These are phyloP conservation scores for Gavia stellata DNA, from an alignment of 2,113 vertebrate species.

Conservation along the genomic window DNA sequence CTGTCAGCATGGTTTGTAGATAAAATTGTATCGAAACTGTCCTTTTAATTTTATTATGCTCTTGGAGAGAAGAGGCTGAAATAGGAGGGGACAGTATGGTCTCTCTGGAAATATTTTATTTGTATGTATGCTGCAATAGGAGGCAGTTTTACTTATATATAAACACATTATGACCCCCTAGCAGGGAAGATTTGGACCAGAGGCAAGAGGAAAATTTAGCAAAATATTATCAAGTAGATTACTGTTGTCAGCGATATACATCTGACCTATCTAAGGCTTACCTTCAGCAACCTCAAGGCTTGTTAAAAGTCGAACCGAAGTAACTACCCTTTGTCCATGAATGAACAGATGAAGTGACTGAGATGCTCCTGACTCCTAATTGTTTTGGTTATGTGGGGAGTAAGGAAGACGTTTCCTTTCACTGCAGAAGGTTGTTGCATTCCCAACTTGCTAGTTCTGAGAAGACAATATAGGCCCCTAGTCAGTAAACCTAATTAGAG, in stretches of 20 bases:
- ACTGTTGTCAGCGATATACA: background rate
- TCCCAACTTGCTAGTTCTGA: background rate
- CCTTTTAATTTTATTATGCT: background rate
- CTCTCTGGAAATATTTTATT: background rate
- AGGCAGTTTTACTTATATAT: background rate
- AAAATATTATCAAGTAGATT: background rate
- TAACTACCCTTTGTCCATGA: background rate
- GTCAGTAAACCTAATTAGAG: constrained; percentile 7
- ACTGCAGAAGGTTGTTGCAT: background rate
- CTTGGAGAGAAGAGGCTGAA: background rate
- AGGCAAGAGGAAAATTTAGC: background rate
- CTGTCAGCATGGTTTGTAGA: background rate
- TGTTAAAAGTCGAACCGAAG: background rate
- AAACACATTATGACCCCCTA: background rate
- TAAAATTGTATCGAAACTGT: background rate
- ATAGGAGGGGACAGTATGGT: background rate
- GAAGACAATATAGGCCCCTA: background rate
- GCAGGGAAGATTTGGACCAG: background rate
- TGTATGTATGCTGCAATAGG: background rate
- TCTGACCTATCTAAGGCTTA: background rate
- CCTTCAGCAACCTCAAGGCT: background rate
- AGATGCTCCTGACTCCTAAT: background rate
- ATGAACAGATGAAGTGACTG: background rate
- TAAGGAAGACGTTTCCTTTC: background rate
- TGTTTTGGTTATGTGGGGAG: background rate